Conservation (phyloP, 1,140 invertebrate species). For the Melitaea cinxia region DNA sequence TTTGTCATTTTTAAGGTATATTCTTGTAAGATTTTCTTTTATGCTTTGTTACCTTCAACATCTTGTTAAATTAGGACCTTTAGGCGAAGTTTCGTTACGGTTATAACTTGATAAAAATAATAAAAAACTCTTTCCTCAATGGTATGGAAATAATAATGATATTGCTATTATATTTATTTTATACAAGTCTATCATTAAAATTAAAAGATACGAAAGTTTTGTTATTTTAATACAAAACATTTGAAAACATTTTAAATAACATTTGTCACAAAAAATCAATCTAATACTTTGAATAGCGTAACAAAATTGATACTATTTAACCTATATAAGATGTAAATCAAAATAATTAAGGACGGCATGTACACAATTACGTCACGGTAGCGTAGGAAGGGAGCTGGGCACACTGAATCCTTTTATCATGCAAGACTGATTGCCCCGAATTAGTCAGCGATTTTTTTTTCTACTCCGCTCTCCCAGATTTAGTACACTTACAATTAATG, state of each 20-base stretch:
- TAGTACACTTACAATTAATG: conserved; percentile 44
- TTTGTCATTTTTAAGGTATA: conserved; percentile 34
- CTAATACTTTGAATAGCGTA: neutral
- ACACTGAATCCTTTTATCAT: conserved; percentile 34
- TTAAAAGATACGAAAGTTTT: neutral
- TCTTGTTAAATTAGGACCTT: neutral
- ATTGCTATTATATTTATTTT: neutral
- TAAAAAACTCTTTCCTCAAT: neutral
- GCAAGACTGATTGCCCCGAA: conserved; percentile 43
- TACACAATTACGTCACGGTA: neutral
- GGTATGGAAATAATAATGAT: neutral
- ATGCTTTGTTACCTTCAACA: neutral
- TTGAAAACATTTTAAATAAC: too few relatives aligned
- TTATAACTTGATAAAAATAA: neutral
- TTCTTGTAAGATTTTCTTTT: conserved; percentile 8
- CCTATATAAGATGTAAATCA: neutral
- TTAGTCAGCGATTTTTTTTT: conserved; percentile 46
- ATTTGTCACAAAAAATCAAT: too few relatives aligned
- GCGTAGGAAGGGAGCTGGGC: conserved; percentile 8
- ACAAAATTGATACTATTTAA: neutral
- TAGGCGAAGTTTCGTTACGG: neutral
- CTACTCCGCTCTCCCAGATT: conserved; percentile 32
- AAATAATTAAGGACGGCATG: neutral
- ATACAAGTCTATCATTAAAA: neutral
- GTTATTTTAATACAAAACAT: too few relatives aligned